Percentiles rank a stretch among this genome's conserved stretches.
Conservation (phyloP, 2,797 vertebrate genomes). For the Holocentrus rufus region DNA sequence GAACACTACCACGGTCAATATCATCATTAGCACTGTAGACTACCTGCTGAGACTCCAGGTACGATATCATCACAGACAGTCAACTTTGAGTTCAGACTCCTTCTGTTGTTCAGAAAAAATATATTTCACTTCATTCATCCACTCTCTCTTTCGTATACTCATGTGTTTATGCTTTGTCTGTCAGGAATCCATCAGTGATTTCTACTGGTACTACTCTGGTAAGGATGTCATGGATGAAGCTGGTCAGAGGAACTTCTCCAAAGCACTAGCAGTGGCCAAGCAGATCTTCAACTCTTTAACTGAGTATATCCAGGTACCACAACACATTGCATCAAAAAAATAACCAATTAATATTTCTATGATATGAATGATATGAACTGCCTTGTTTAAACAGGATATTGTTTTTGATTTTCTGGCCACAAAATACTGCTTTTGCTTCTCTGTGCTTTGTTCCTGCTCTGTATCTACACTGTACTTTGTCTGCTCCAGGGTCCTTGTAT, state of each 20-base stretch:
- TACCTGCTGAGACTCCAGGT: constrained; percentile 98
- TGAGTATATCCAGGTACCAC: constrained; percentile 97
- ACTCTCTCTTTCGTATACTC: background rate
- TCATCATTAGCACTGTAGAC: constrained; percentile 98
- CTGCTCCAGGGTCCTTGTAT: constrained; percentile 90
- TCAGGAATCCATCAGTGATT: constrained; percentile 99
- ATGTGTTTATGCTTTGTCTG: constrained; percentile 20
- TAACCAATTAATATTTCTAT: background rate
- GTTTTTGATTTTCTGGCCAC: background rate
- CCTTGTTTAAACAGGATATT: background rate
- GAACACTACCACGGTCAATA: constrained; percentile 97
- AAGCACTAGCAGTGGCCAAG: constrained; percentile 95
- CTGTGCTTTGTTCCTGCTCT: background rate
- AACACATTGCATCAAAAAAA: background rate
- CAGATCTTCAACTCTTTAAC: constrained; percentile 99
- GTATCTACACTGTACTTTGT: constrained; percentile 5
- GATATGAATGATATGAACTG: background rate
- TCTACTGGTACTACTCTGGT: constrained; percentile 99
- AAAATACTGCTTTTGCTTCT: background rate
- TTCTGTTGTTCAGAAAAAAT: background rate
- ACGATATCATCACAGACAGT: constrained; percentile 2
- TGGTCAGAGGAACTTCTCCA: constrained; percentile 97
- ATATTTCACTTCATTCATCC: background rate
- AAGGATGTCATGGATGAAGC: constrained; percentile 97
- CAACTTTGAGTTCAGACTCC: background rate